Evolutionary conservation across 2,113 vertebrate genomes (phyloP), one percentile per base, ranked within the genome.

Genomic region (Coracopsis vasa): DNA sequence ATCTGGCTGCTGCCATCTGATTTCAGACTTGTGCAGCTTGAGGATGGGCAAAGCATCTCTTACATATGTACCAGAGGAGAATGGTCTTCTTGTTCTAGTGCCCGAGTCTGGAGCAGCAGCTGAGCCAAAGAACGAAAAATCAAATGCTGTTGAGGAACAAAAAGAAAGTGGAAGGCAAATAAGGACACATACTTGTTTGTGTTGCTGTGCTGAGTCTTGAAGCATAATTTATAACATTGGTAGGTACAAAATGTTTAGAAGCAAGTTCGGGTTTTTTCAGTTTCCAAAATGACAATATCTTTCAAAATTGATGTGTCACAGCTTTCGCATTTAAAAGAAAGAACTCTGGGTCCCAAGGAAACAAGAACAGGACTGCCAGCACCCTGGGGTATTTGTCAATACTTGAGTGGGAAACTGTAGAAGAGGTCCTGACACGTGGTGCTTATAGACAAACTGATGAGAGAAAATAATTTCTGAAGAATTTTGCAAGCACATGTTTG

Each of bases 71-170:
- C 18, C 65, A n/a, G 33, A 67, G 54, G 61, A 96, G 69, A 95
- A 87, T 61, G 56, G 48, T 64, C 6, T 2, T 28, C 80, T 89
- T 94, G 80, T 94, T 92, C 60, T 60, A 37, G 11, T 86, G 89
- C 47, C 65, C 0, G 0, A 81, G 18, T 74, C 86, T 86, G 91
- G 58, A 95, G 86, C 72, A 86, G 66, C 35, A 92, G 83, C 91
- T 88, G 89, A 96, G 65, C 84, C 86, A 94, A 61, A 56, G 42
- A 89, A 70, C 37, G 29, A 72, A 92, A 92, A 81, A 44, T 60
- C n/a, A 47, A 96, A 73, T 51, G 80, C 73, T 84, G 33, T 89
- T 1, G 0, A 96, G 54, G 86, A 87, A 67, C 0, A 5, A 89
- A 95, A 88, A 27, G 24, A 21, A 80, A 78, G 42, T 15, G 35